Base-by-base conservation (phyloP, 1,140 invertebrate genomes). In the Drosophila lowei region DNA sequence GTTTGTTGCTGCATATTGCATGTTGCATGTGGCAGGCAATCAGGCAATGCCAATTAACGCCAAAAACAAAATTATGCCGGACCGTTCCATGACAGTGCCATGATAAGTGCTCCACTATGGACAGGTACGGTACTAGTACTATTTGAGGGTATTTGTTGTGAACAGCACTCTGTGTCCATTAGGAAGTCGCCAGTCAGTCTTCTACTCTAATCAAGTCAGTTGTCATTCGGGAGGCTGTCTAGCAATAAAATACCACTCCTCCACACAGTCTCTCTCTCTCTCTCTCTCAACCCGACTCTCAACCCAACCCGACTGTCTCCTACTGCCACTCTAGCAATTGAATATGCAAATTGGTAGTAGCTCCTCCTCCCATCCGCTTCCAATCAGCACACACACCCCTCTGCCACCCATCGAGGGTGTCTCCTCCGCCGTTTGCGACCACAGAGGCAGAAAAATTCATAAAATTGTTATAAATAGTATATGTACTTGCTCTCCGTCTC, bases 21-120 rank as follows among this genome's bases (percentile, higher is more conserved):
- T 72, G 74, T 75, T 65, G 74, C 75, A 75, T 77, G 74, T 66
- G 71, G 74, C 74, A 65, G 72, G 65, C 72, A 77, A 77, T 38
- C 34, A 38, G 34, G 4, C 34, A 38, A 13, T 38, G 34, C 11
- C 11, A 38, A 38, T 38, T 38, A 38, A 38, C 34, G 34, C 34
- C 34, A 34, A 34, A 34, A 34, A 18, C 30, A 34, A 34, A 34
- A 34, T 34, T 34, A 9, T 34, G 30, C 30, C 9, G 7, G 6
- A 28, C 28, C 28, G 18, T 18, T 18, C 7, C 7, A 28, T 7
- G 30, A 34, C 30, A 34, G 30, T 1, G 18, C 18, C 18, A 18
- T 18, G 2, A 9, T 9, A 34, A 34, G 30, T 34, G 18, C 18
- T 9, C 8, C 9, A 9, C 30, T 3, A 34, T 9, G 9, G 8